Base-by-base conservation (phyloP, 2,113 vertebrate species). In the Sisor rabdophorus region DNA sequence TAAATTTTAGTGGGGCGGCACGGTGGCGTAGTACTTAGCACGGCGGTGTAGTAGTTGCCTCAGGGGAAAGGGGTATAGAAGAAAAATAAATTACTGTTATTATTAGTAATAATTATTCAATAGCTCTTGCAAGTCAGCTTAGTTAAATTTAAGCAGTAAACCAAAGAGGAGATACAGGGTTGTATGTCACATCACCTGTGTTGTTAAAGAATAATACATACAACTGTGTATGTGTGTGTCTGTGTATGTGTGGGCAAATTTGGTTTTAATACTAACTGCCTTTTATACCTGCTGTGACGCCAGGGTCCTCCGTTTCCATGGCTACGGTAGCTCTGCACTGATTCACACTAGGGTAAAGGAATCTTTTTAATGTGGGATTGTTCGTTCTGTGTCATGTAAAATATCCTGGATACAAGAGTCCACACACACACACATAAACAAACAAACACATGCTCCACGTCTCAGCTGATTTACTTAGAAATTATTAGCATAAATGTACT, bases 301-400 rank as follows among this genome's bases (percentile, higher is more conserved):
- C 80, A 80, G 59, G 76, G 71, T 58, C 16, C 67, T 72, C 64
- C 53, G 83, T 86, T 82, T 83, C 83, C 81, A 68, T 48, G 75
- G 85, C 79, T 80, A 86, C 83, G 58, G 73, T 61, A 73, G 81
- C 78, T 77, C 71, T 80, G 80, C 73, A 13, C 71, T 86, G 78
- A 80, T 82, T 83, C 81, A 83, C 70, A 77, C 69, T 76, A 71
- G 67, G 71, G 76, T 75, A 67, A 61, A 80, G 78, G 79, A 77
- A 77, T 82, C 80, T 58, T 44, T 79, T 77, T 74, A 74, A 74
- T 72, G 75, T 80, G 78, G 78, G 81, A 75, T 82, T 77, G 79
- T 72, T 82, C 56, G n/a, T 58, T 77, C 50, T n/a, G 68, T 73
- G 75, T 40, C 65, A 60, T 72, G 40, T 36, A 73, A 73, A 63